A percentile compares a stretch with the other conserved stretches of the same genome.
phyloP scores from a whole-genome alignment of 2,888 invertebrate species.

The Pseudoips prasinana region DNA sequence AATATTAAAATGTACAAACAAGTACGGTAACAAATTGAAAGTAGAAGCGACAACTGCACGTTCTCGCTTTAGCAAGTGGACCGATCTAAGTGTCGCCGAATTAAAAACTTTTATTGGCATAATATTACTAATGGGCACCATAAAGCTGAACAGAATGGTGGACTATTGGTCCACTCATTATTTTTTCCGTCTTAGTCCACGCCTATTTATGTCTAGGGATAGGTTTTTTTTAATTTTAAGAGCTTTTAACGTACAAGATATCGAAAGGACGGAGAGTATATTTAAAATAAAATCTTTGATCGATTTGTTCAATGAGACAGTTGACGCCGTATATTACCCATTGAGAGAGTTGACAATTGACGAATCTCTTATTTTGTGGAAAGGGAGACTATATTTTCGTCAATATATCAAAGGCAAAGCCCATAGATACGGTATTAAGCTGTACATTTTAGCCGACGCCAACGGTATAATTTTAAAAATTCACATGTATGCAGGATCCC shows the following conservation, averaged over 20 bases:
- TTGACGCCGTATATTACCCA: constrained; percentile 24
- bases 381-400: constrained; percentile 24
- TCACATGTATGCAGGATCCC: constrained; percentile 27
- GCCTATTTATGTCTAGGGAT: constrained; percentile 27
- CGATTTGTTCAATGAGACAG: constrained; percentile 25
- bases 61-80: constrained; percentile 23
- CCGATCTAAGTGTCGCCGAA: constrained; percentile 18
- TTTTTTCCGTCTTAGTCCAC: constrained; percentile 24
- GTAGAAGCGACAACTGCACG: constrained; percentile 17
- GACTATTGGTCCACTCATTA: constrained; percentile 30
- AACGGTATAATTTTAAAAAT: constrained; percentile 26
- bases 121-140: constrained; percentile 17
- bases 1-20: constrained; percentile 24
- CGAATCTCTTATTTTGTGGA: constrained; percentile 28
- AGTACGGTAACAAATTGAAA: constrained; percentile 25
- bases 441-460: constrained; percentile 31
- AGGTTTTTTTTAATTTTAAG: constrained; percentile 31
- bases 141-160: constrained; percentile 25
- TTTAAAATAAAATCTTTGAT: constrained; percentile 30
- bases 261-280: constrained; percentile 22
- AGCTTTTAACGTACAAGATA: constrained; percentile 25
- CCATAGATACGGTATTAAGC: constrained; percentile 25
- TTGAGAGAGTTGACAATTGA: constrained; percentile 23
- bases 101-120: constrained; percentile 22
- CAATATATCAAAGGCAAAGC: constrained; percentile 28